phyloP scores from a whole-genome alignment of 1,140 invertebrate genomes.

The Leptopilina boulardi region DNA sequence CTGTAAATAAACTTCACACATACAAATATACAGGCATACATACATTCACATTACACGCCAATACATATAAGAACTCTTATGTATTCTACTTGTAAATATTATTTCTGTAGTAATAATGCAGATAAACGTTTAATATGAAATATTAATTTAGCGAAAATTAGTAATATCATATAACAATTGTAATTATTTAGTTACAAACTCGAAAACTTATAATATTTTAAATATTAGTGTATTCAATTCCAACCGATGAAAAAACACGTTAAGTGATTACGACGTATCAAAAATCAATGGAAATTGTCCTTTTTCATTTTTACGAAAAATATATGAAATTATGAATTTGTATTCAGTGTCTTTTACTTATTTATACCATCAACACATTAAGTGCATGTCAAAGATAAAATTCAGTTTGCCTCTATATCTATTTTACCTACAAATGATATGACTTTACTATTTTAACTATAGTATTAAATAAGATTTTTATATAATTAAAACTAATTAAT shows the following conservation, averaged over 20 bases:
- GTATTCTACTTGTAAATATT: slow-evolving; percentile 22
- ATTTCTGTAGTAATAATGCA: slow-evolving; percentile 7
- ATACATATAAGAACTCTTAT: background rate
- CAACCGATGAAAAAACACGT: slow-evolving; percentile 42
- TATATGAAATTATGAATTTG: slow-evolving; percentile 59
- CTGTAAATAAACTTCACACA: too few relatives aligned
- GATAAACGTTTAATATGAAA: slow-evolving; percentile 20
- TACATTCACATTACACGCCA: background rate
- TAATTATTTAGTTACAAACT: slow-evolving; percentile 46
- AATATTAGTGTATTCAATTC: slow-evolving; percentile 57
- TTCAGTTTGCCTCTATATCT: too few relatives aligned
- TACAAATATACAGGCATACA: background rate
- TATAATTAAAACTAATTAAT: too few relatives aligned
- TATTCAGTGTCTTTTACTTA: slow-evolving; percentile 38
- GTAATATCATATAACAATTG: slow-evolving; percentile 33
- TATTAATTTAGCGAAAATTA: slow-evolving; percentile 42
- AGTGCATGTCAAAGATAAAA: too few relatives aligned
- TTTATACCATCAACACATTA: background rate
- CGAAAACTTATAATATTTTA: slow-evolving; percentile 56
- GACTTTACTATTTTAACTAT: too few relatives aligned
- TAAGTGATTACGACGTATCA: slow-evolving; percentile 45
- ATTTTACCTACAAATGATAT: too few relatives aligned
- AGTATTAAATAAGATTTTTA: too few relatives aligned
- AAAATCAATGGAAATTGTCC: slow-evolving; percentile 49
- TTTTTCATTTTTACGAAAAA: slow-evolving; percentile 61